Percentiles rank a stretch among this genome's conserved stretches.
These are phyloP conservation scores for Amblyopsis rosae DNA, from an alignment of 2,113 vertebrate species.

Conservation along the genomic window DNA sequence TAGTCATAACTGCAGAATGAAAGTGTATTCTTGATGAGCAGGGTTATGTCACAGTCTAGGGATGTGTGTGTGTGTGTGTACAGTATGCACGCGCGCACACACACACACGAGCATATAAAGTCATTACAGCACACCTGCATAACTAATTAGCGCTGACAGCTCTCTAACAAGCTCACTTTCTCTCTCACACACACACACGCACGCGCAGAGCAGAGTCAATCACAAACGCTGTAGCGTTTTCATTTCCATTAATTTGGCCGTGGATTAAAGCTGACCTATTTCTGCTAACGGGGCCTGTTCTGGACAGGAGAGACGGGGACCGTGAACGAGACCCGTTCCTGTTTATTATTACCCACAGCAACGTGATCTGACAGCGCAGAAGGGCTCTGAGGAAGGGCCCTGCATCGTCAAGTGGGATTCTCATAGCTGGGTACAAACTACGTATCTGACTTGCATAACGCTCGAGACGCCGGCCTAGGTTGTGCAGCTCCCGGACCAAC, in stretches of 20 bases:
- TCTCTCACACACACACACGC: conserved; percentile 19
- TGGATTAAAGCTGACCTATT: conserved; percentile 78
- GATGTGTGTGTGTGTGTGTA: conserved; percentile 6
- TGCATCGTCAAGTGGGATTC: too few relatives aligned
- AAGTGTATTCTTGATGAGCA: conserved; percentile 39
- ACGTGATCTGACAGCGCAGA: too few relatives aligned
- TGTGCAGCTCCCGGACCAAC: too few relatives aligned
- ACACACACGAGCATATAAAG: conserved; percentile 13
- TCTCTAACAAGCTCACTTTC: conserved; percentile 20
- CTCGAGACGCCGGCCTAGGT: too few relatives aligned
- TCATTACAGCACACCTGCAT: conserved; percentile 55
- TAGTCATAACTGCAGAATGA: conserved; percentile 28
- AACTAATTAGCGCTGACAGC: conserved; percentile 63
- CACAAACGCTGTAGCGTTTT: conserved; percentile 68
- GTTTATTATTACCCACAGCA: conserved; percentile 31
- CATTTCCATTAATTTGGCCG: conserved; percentile 72
- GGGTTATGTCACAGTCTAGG: conserved; percentile 9
- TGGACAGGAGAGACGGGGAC: conserved; percentile 55
- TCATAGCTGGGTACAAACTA: too few relatives aligned
- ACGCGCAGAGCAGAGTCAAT: conserved; percentile 53
- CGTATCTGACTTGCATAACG: too few relatives aligned
- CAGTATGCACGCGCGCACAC: not conserved
- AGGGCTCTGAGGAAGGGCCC: too few relatives aligned
- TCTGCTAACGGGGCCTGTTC: conserved; percentile 67
- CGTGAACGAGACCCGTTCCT: conserved; percentile 52